phyloP scores from a whole-genome alignment of 2,797 vertebrate species.

The Melanotaenia maccullochi region DNA sequence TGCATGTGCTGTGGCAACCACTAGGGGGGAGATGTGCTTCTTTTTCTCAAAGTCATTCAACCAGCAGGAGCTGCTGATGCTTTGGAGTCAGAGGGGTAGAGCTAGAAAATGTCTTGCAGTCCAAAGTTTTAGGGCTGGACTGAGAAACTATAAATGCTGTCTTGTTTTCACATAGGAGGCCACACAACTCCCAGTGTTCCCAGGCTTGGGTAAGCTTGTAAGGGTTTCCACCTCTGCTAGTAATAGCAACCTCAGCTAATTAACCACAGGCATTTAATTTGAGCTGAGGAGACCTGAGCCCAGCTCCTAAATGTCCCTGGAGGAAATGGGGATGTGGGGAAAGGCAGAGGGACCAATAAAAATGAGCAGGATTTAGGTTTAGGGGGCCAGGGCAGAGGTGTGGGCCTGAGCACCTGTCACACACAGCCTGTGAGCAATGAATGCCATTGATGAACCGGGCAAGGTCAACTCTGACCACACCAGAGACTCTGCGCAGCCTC shows the following conservation, averaged over 20 bases:
- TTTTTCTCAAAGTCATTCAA: background rate
- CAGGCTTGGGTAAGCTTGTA: slow-evolving; percentile 30
- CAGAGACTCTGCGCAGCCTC: slow-evolving; percentile 58
- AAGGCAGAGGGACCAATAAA: slow-evolving; percentile 62
- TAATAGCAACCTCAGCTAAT: slow-evolving; percentile 69
- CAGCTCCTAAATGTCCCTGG: slow-evolving; percentile 46
- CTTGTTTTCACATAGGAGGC: slow-evolving; percentile 42
- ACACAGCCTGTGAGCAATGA: slow-evolving; percentile 66
- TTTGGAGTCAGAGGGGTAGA: slow-evolving; percentile 19
- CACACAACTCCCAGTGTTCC: slow-evolving; percentile 55
- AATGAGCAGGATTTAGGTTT: slow-evolving; percentile 63
- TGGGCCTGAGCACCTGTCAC: slow-evolving; percentile 79
- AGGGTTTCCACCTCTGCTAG: slow-evolving; percentile 53
- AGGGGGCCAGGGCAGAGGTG: slow-evolving; percentile 51
- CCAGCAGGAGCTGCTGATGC: slow-evolving; percentile 25
- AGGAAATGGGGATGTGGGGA: slow-evolving; percentile 54
- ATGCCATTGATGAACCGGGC: slow-evolving; percentile 73
- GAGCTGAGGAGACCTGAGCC: slow-evolving; percentile 60
- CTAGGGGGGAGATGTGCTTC: slow-evolving; percentile 77
- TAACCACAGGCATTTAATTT: slow-evolving; percentile 71
- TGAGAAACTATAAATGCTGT: slow-evolving; percentile 41
- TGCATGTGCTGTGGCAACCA: slow-evolving; percentile 58
- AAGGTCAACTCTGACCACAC: slow-evolving; percentile 65
- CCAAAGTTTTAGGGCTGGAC: slow-evolving; percentile 27
- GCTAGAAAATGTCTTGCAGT: slow-evolving; percentile 19